phyloP scores from a whole-genome alignment of 2,888 invertebrate species.

The Andrena haemorrhoa region DNA sequence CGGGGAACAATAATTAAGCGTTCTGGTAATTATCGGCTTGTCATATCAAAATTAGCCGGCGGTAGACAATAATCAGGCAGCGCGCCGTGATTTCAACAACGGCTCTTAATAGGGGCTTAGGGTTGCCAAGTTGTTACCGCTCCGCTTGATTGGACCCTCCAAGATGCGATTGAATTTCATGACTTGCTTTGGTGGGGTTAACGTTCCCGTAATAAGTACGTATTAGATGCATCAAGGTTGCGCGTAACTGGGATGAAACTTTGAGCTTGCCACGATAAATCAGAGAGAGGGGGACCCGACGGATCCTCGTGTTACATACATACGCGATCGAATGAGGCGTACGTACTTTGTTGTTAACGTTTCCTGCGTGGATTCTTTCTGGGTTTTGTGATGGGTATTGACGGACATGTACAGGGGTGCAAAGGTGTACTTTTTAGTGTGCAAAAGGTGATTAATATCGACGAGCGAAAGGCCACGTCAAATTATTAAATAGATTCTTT shows the following conservation, averaged over 20 bases:
- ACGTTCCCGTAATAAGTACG: slow-evolving; percentile 28
- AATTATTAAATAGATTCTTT: too few relatives aligned
- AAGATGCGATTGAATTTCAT: slow-evolving; percentile 54
- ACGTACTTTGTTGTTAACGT: too few relatives aligned
- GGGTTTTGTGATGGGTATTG: neutral
- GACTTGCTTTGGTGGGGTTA: slow-evolving; percentile 32
- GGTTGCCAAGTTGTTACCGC: slow-evolving; percentile 60
- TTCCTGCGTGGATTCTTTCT: neutral
- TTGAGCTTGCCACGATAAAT: slow-evolving; percentile 4
- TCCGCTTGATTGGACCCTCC: slow-evolving; percentile 51
- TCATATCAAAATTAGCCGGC: slow-evolving; percentile 54
- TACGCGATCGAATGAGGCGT: neutral
- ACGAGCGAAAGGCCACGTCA: too few relatives aligned
- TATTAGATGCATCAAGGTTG: neutral
- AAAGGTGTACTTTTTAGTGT: too few relatives aligned
- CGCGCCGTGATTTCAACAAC: slow-evolving; percentile 48
- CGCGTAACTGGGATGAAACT: neutral
- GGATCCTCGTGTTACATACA: neutral
- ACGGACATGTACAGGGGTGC: neutral
- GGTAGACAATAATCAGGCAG: slow-evolving; percentile 61
- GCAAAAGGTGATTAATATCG: too few relatives aligned
- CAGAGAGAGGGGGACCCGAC: neutral
- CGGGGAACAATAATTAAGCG: slow-evolving; percentile 60
- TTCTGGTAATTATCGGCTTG: slow-evolving; percentile 64
- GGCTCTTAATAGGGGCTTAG: slow-evolving; percentile 63